Percentiles rank a stretch among this genome's conserved stretches.
Evolutionary conservation across 1,140 invertebrate species (phyloP).

Genomic region (Plodia interpunctella): DNA sequence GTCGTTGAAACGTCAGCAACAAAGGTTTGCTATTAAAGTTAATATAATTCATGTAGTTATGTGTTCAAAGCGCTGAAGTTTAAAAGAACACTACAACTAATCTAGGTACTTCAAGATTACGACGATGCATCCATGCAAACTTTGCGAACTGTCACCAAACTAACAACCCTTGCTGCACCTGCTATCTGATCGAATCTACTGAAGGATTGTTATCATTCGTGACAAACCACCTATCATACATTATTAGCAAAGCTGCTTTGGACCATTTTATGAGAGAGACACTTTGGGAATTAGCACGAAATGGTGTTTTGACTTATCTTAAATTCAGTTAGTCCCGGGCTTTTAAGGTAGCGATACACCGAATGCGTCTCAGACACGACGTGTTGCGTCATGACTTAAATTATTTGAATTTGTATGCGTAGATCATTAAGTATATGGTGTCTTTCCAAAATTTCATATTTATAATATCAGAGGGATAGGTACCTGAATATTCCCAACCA

Average conservation of each 20-base stretch:
- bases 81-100: too few relatives aligned
- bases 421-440: too few relatives aligned
- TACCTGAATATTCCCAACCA: too few relatives aligned
- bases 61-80: too few relatives aligned
- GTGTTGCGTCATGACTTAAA: too few relatives aligned
- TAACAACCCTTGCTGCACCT: conserved; percentile 21
- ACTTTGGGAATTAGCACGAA: conserved; percentile 82
- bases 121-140: conserved; percentile 84
- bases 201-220: conserved; percentile 68
- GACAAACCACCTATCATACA: conserved; percentile 81
- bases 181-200: conserved; percentile 18
- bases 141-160: conserved; percentile 17
- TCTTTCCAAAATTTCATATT: too few relatives aligned
- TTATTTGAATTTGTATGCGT: too few relatives aligned
- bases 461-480: too few relatives aligned
- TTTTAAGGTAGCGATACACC: conserved; percentile 81
- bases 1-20: too few relatives aligned
- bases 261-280: conserved; percentile 85
- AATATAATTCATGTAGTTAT: too few relatives aligned
- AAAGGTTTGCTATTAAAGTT: too few relatives aligned
- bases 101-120: conserved; percentile 81
- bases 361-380: too few relatives aligned
- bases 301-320: conserved; percentile 84
- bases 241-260: conserved; percentile 85
- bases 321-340: conserved; percentile 84